Percentiles rank a stretch among this genome's conserved stretches.
Evolutionary conservation across 2,888 invertebrate species (phyloP).

Genomic region (Thymelicus sylvestris): DNA sequence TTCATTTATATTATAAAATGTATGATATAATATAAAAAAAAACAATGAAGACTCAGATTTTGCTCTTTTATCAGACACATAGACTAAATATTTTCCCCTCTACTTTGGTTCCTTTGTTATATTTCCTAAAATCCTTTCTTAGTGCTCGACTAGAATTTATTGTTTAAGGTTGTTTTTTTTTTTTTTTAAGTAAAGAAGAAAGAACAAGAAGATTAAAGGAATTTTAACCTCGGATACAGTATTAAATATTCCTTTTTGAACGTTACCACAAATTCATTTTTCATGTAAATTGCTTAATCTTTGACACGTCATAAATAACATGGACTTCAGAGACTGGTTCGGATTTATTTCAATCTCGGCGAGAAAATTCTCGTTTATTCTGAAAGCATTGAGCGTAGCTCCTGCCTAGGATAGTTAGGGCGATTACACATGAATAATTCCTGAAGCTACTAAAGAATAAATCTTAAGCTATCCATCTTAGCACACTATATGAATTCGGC

Average conservation of each 20-base stretch:
- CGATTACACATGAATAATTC: constrained; percentile 47
- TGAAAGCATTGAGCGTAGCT: constrained; percentile 19
- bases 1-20: no score
- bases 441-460: constrained; percentile 51
- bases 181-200: neutral
- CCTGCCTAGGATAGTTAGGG: constrained; percentile 22
- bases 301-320: constrained; percentile 31
- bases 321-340: constrained; percentile 9
- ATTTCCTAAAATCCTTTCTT: no score
- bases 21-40: no score
- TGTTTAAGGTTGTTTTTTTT: no score
- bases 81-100: no score
- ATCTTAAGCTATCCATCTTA: constrained; percentile 65
- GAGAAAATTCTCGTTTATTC: constrained; percentile 25
- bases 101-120: no score
- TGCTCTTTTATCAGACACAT: no score
- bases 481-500: constrained; percentile 66
- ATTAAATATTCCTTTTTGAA: constrained; percentile 10
- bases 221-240: neutral
- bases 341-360: constrained; percentile 25
- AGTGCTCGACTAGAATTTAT: no score
- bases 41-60: no score
- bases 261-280: constrained; percentile 15
- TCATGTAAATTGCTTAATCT: constrained; percentile 30
- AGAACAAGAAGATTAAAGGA: neutral